Base-by-base conservation (phyloP, 2,888 invertebrate species). In the Lydus trimaculatus region DNA sequence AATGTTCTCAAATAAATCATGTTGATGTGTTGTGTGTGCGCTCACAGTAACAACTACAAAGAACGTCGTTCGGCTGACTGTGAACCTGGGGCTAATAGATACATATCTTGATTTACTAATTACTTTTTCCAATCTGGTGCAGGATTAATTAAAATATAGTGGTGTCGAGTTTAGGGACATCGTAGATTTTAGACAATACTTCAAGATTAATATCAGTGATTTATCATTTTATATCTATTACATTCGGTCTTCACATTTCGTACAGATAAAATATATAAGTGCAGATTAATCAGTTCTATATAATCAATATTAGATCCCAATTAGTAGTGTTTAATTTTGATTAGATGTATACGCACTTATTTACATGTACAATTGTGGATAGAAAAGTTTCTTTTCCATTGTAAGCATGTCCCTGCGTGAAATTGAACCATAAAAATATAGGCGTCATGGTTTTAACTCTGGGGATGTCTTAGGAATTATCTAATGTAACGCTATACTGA, bases 131-230 rank as follows among this genome's bases (percentile, higher is more conserved):
- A 80, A 80, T 79, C 79, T 80, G 79, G 76, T 74, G 75, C 74
- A 70, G 78, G 76, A 80, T 79, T 80, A 81, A 81, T 81, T 81
- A 80, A 81, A 81, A 80, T 79, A 78, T 79, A 80, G 75, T 78
- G 76, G 75, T 74, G 78, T 71, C 72, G 74, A 73, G 73, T 73
- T 76, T 70, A 69, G 71, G 69, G 73, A 73, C 73, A 75, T 76
- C 73, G 72, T 75, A 75, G 72, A 73, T 76, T 75, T 73, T 73
- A 76, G 78, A 76, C 76, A 75, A 75, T 67, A 72, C 71, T 70
- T 68, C 64, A 36, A 75, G 77, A 78, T 79, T 78, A 78, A 79
- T 79, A 74, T 72, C 15, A 11, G 60, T 56, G 68, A 72, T 72
- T 72, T 72, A 70, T 71, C 70, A 71, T 72, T 71, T 70, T 61